Conservation (phyloP, 1,140 invertebrate genomes). For the Drosophila athabasca region DNA sequence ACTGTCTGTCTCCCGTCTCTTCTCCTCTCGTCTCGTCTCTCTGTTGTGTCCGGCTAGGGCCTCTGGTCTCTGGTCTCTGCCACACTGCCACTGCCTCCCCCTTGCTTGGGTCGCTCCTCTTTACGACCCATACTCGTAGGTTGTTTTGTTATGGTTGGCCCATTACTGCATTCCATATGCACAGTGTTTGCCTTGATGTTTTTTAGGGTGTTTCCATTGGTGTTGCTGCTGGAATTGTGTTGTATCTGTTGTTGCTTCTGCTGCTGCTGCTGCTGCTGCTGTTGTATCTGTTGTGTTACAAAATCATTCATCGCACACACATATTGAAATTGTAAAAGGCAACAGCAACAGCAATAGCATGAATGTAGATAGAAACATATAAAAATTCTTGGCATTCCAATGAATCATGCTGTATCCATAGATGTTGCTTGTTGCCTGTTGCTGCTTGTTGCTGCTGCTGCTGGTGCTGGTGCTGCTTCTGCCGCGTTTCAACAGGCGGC, state of each 20-base stretch:
- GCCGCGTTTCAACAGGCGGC: conserved; percentile 19
- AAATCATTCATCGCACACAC: conserved; percentile 76
- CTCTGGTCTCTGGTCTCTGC: neutral
- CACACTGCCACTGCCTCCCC: neutral
- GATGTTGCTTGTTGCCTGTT: conserved; percentile 40
- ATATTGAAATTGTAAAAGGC: conserved; percentile 76
- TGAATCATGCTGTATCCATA: conserved; percentile 64
- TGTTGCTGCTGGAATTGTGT: conserved; percentile 27
- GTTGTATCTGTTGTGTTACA: conserved; percentile 56
- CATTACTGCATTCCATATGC: conserved; percentile 80
- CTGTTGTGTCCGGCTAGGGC: conserved; percentile 11
- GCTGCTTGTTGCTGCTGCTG: conserved; percentile 53
- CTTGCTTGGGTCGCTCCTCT: neutral
- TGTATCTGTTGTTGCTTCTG: conserved; percentile 31
- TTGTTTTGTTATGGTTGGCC: conserved; percentile 74
- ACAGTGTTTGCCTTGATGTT: conserved; percentile 80
- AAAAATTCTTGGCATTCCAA: conserved; percentile 82
- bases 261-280: conserved; percentile 43
- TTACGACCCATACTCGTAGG: conserved; percentile 26
- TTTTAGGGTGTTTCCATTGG: conserved; percentile 75
- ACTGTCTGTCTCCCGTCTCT: conserved; percentile 35
- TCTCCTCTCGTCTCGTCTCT: conserved; percentile 6
- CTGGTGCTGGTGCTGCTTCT: conserved; percentile 50
- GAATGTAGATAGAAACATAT: conserved; percentile 77
- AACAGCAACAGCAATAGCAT: conserved; percentile 45